These are phyloP conservation scores for Sebastes oblongus DNA, from an alignment of 2,797 vertebrate genomes.

Conservation along the genomic window DNA sequence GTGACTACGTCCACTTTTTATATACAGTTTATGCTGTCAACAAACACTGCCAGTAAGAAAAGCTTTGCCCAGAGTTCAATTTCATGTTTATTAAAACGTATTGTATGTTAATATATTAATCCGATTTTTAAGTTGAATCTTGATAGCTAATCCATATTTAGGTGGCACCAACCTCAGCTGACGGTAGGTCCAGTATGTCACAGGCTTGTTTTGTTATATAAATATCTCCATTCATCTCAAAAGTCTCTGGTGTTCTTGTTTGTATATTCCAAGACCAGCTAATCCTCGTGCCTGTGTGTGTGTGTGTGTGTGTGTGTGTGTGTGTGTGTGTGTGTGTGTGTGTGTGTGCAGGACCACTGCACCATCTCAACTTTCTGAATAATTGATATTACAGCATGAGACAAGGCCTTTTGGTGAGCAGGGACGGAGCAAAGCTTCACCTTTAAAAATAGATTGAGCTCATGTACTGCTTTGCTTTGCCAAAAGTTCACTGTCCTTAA, in stretches of 20 bases:
- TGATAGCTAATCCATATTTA: background rate
- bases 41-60: too few species aligned
- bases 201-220: background rate
- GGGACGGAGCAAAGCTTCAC: background rate
- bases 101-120: too few species aligned
- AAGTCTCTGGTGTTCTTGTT: background rate
- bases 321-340: too few species aligned
- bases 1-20: too few species aligned
- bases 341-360: background rate
- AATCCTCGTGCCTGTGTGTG: background rate
- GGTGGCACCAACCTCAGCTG: too few species aligned
- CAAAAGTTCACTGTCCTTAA: background rate
- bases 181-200: background rate
- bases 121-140: too few species aligned
- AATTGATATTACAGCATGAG: conserved; percentile 27
- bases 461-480: background rate
- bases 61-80: too few species aligned
- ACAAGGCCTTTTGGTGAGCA: background rate
- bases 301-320: background rate
- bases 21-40: too few species aligned
- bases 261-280: background rate
- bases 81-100: too few species aligned
- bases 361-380: conserved; percentile 24
- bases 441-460: background rate
- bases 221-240: too few species aligned